These are phyloP conservation scores for Scolanthus callimorphus DNA, from an alignment of 92 coral and sea anemone species.

Conservation along the genomic window DNA sequence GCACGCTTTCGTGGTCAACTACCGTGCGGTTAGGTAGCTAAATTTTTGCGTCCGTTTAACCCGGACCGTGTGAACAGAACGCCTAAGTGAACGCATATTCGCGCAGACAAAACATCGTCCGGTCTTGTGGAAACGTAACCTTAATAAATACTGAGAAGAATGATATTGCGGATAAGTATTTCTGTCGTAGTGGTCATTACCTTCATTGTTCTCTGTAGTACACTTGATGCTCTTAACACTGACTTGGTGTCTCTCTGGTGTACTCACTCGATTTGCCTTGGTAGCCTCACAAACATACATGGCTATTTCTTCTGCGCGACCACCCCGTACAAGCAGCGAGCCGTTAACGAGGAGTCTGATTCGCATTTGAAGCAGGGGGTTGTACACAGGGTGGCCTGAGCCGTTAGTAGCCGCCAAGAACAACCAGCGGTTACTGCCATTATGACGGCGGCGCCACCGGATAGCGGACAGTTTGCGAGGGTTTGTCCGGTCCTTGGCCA, in stretches of 20 bases:
- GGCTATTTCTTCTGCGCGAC: slow-evolving; percentile 3
- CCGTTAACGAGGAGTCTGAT: slow-evolving; percentile 14
- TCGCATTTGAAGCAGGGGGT: not conserved
- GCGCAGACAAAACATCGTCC: no score
- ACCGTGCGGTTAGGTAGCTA: no score
- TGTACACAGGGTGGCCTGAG: not conserved
- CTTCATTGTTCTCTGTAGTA: no score
- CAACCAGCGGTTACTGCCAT: not conserved
- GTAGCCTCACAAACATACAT: slow-evolving; percentile 15
- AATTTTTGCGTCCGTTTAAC: no score
- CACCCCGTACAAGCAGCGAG: slow-evolving; percentile 16
- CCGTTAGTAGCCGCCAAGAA: not conserved
- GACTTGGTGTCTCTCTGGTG: slow-evolving; percentile 12
- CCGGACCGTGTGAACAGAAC: no score
- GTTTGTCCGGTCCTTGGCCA: slow-evolving; percentile 21
- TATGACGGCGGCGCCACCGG: slow-evolving; percentile 12
- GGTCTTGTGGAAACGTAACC: no score
- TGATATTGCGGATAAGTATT: no score
- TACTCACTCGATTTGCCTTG: slow-evolving; percentile 1
- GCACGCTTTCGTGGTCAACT: no score
- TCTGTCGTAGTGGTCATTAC: no score
- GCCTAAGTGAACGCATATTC: no score
- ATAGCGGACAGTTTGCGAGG: not conserved
- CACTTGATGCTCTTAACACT: no score
- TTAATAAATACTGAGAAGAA: no score